Conservation (phyloP, 2,888 invertebrate genomes). For the Criorhina ranunculi region DNA sequence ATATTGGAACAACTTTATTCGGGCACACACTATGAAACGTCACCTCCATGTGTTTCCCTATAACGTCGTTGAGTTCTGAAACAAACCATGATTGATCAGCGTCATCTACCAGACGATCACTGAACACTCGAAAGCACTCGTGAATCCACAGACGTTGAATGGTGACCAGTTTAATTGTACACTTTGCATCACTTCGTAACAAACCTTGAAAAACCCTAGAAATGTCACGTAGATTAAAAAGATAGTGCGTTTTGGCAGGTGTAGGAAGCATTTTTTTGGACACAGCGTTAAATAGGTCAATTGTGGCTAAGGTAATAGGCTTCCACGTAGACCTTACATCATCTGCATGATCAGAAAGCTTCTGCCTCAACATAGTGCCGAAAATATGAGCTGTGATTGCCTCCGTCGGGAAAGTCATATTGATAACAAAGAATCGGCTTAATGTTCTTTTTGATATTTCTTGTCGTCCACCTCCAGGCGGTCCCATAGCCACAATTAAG, state of each 20-base stretch:
- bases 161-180: conserved; percentile 89
- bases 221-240: conserved; percentile 95
- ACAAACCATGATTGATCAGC: conserved; percentile 92
- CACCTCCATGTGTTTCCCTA: conserved; percentile 92
- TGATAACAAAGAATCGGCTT: conserved; percentile 90
- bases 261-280: conserved; percentile 92
- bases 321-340: conserved; percentile 90
- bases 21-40: conserved; percentile 92
- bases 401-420: conserved; percentile 93
- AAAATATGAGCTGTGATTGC: conserved; percentile 92
- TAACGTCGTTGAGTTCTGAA: conserved; percentile 88
- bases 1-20: conserved; percentile 88
- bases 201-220: conserved; percentile 94
- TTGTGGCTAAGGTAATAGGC: conserved; percentile 89
- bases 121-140: conserved; percentile 93
- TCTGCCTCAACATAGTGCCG: conserved; percentile 93
- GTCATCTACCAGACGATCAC: conserved; percentile 92
- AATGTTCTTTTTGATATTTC: conserved; percentile 91
- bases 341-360: conserved; percentile 90
- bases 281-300: conserved; percentile 91
- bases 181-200: conserved; percentile 90
- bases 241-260: conserved; percentile 94
- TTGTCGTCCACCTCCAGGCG: conserved; percentile 94
- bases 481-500: conserved; percentile 92
- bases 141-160: conserved; percentile 94